Evolutionary conservation across 2,888 invertebrate genomes (phyloP), one percentile per base, ranked within the genome.

Genomic region (Drosophila rellima): DNA sequence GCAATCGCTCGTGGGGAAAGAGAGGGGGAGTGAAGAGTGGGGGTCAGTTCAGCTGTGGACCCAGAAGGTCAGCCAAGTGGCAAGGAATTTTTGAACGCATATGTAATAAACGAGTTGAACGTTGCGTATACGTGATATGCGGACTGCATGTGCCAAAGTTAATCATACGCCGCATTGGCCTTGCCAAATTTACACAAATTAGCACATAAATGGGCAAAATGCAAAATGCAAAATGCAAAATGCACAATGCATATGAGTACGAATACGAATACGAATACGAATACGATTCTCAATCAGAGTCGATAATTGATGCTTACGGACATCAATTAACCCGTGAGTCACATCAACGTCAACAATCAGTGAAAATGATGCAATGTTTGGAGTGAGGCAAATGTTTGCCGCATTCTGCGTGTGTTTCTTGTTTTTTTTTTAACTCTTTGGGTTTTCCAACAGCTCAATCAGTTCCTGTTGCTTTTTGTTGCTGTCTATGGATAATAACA

Each of bases 21-120:
- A 31, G 62, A 67, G 40, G 67, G 57, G 42, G 60, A 56, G 67
- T 17, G n/a, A 13, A 11, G 40, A 15, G 11, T 7, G 13, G 17
- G n/a, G 13, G 13, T 23, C 7, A 44, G 59, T 40, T 33, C 20
- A 42, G 54, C 31, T 42, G 62, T 44, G 73, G 62, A 64, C 47
- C 73, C 70, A 82, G 76, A 82, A 85, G 73, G 80, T 67, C 82
- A 82, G 66, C 71, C 85, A 85, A 54, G 78, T 85, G 82, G 82
- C 80, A 85, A 78, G 59, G 71, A 75, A 81, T 81, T 67, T 40
- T 63, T 40, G 10, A 45, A 29, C 67, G 67, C 74, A 79, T 15
- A 79, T n/a, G 15, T 23, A 15, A 44, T n/a, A 33, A 31, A 29
- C 50, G 20, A 31, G 33, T 31, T 17, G 31, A 33, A 62, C 64